These are phyloP conservation scores for Oxyscelio sp. DNA, from an alignment of 2,888 invertebrate species.

Conservation along the genomic window DNA sequence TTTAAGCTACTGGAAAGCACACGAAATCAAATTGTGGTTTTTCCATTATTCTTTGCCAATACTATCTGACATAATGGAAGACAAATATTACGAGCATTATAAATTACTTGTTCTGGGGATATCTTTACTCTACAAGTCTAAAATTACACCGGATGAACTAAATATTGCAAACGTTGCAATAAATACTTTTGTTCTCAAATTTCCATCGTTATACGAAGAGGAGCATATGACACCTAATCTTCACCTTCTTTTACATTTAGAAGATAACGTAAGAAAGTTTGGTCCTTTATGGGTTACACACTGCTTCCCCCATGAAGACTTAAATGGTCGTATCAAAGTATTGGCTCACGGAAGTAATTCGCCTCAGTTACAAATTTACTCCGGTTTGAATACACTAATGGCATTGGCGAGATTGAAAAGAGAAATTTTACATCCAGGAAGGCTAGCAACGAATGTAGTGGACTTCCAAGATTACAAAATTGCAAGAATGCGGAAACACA, in stretches of 20 bases:
- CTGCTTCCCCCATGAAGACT: slow-evolving; percentile 67
- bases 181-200: slow-evolving; percentile 15
- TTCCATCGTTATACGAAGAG: slow-evolving; percentile 18
- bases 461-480: slow-evolving; percentile 19
- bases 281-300: slow-evolving; percentile 55
- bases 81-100: slow-evolving; percentile 44
- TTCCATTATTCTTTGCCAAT: slow-evolving; percentile 60
- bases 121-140: slow-evolving; percentile 26
- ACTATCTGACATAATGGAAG: slow-evolving; percentile 29
- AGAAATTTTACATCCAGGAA: background rate
- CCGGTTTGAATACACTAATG: slow-evolving; percentile 12
- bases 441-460: background rate
- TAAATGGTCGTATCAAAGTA: slow-evolving; percentile 49
- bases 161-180: slow-evolving; percentile 4
- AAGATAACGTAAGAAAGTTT: slow-evolving; percentile 17
- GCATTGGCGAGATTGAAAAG: slow-evolving; percentile 3
- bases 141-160: slow-evolving; percentile 17
- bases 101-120: slow-evolving; percentile 47
- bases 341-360: slow-evolving; percentile 52
- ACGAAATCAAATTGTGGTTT: slow-evolving; percentile 57
- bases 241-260: slow-evolving; percentile 18
- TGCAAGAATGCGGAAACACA: slow-evolving; percentile 36
- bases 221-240: slow-evolving; percentile 17
- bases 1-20: slow-evolving; percentile 63
- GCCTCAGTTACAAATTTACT: slow-evolving; percentile 61